Evolutionary conservation across 2,797 vertebrate species (phyloP), one percentile per base, ranked within the genome.

Genomic region (Taeniopygia guttata): DNA sequence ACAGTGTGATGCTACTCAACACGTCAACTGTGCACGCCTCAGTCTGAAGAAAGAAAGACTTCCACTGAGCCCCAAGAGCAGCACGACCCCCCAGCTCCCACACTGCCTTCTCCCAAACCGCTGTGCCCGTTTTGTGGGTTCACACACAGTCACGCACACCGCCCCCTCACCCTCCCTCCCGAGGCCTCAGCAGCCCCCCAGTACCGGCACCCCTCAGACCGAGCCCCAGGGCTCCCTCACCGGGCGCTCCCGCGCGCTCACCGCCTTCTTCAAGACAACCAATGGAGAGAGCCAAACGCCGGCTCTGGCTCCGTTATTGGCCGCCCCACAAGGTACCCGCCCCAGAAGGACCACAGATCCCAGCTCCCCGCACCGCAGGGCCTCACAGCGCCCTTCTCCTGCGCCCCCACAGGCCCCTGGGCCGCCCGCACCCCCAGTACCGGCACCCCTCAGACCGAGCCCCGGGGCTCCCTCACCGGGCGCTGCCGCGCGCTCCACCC

Each of bases 251-350:
- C 1, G 7, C 2, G 32, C 5, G 43, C n/a, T 54, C 68, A 1
- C 30, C 12, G 45, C 18, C 49, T 20, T 29, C 95, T 97, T 96
- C 91, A 95, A 97, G 96, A 20, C 2, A 21, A 10, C 96, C 95
- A 95, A 89, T 96, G 36, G 40, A 6, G 43, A 90, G 91, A 11
- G 45, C 8, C 58, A 5, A 29, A 1, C 9, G 15, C 62, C 38
- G 5, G 32, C 10, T 8, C 10, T 7, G 38, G 62, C 32, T 43
- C 2, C 8, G 2, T 36, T 36, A 84, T 60, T 93, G 93, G 49
- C 49, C 34, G 15, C 49, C 43, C 17, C 48, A 16, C 56, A 42
- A 25, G 26, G 18, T 32, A 29, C 34, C 19, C 15, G 36, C 30
- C 49, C 49, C 58, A 16, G 12, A 10, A 14, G 17, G 11, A 12